A percentile compares a stretch with the other conserved stretches of the same genome.
Evolutionary conservation across 2,797 vertebrate species (phyloP).

Genomic region (Sphenopsis melanotis): DNA sequence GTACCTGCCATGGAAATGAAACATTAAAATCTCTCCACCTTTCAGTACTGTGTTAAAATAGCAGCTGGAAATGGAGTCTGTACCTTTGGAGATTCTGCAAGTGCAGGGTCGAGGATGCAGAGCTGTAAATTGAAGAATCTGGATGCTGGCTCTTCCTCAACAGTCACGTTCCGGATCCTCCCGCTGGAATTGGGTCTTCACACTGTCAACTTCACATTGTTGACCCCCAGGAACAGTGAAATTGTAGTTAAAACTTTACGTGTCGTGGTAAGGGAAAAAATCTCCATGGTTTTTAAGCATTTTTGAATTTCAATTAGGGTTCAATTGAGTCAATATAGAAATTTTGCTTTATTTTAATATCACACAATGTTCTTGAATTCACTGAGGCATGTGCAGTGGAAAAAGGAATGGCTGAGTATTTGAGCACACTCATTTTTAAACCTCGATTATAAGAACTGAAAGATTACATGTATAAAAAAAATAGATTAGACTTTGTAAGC

Average conservation of each 20-base stretch:
- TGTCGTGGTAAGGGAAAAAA: slow-evolving; percentile 82
- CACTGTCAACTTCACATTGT: slow-evolving; percentile 82
- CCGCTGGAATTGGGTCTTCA: slow-evolving; percentile 85
- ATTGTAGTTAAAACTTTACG: slow-evolving; percentile 80
- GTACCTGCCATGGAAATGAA: not conserved
- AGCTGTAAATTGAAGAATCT: slow-evolving; percentile 53
- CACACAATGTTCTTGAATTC: not conserved
- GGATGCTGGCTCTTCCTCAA: slow-evolving; percentile 17
- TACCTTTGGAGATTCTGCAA: slow-evolving; percentile 61
- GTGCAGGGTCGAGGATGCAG: not conserved
- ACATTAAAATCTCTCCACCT: not conserved
- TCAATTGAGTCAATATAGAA: not conserved
- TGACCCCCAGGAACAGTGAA: slow-evolving; percentile 51
- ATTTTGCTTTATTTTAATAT: not conserved
- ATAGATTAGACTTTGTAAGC: not conserved
- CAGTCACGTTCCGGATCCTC: slow-evolving; percentile 80
- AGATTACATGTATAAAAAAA: not conserved
- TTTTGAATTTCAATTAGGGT: not conserved
- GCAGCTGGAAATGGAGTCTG: slow-evolving; percentile 79
- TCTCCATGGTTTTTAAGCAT: not conserved
- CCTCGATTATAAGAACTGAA: not conserved
- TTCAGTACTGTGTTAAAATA: slow-evolving; percentile 85
- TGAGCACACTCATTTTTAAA: not conserved
- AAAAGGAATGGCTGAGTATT: not conserved
- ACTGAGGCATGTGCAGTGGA: not conserved